A percentile compares a stretch with the other conserved stretches of the same genome.
Conservation (phyloP, 2,888 invertebrate species). For the Slavum lentiscoides region DNA sequence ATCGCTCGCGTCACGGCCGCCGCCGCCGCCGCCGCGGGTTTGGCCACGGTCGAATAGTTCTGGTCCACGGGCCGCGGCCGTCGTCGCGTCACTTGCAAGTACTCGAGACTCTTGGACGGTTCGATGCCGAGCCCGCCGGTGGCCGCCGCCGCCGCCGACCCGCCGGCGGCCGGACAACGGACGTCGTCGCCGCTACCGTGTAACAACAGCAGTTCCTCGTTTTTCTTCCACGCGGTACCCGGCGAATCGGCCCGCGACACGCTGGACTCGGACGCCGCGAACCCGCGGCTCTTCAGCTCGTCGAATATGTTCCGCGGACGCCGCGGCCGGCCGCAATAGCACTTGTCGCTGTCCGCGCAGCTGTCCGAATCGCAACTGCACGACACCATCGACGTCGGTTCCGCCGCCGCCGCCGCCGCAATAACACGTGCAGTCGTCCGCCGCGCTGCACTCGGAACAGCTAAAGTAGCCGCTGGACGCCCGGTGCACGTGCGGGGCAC, state of each 20-base stretch:
- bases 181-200: slow-evolving; percentile 52
- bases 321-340: slow-evolving; percentile 68
- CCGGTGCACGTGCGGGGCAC: slow-evolving; percentile 58
- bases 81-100: slow-evolving; percentile 59
- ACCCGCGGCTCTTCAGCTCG: slow-evolving; percentile 63
- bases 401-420: slow-evolving; percentile 62
- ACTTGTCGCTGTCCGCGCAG: slow-evolving; percentile 84
- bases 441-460: slow-evolving; percentile 82
- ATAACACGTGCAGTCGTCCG: slow-evolving; percentile 80
- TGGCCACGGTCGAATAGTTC: slow-evolving; percentile 56
- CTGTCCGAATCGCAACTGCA: slow-evolving; percentile 86
- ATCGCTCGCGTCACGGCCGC: background rate
- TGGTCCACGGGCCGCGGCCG: slow-evolving; percentile 58
- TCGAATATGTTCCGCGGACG: slow-evolving; percentile 60
- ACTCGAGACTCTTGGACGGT: slow-evolving; percentile 60
- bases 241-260: slow-evolving; percentile 57
- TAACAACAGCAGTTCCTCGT: slow-evolving; percentile 54
- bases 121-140: slow-evolving; percentile 57
- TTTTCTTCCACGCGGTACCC: slow-evolving; percentile 56
- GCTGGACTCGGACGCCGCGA: slow-evolving; percentile 60
- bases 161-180: slow-evolving; percentile 55
- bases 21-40: slow-evolving; percentile 50
- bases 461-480: slow-evolving; percentile 74
- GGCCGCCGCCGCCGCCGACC: slow-evolving; percentile 58
- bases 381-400: slow-evolving; percentile 39